A percentile compares a stretch with the other conserved stretches of the same genome.
phyloP scores from a whole-genome alignment of 2,888 invertebrate genomes.

The Sericinus montela region DNA sequence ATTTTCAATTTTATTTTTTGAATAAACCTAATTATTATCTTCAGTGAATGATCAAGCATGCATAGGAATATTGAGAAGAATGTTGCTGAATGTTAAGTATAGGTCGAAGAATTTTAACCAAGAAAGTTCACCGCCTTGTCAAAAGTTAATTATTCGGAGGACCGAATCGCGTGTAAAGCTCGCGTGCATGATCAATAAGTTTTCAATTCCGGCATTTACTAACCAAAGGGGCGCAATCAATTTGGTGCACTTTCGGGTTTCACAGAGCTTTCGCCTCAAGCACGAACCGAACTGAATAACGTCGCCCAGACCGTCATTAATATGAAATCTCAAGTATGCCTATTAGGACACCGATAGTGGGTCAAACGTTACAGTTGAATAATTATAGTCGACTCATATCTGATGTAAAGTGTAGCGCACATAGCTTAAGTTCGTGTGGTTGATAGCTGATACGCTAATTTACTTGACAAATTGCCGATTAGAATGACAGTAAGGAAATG shows the following conservation, averaged over 20 bases:
- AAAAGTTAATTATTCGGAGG: constrained; percentile 41
- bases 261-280: constrained; percentile 70
- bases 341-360: constrained; percentile 25
- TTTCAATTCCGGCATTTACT: constrained; percentile 50
- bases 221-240: constrained; percentile 59
- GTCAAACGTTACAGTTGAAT: constrained; percentile 19
- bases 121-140: constrained; percentile 27
- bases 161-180: constrained; percentile 53
- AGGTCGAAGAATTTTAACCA: constrained; percentile 26
- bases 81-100: too few species aligned
- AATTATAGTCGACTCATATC: constrained; percentile 15
- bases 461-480: constrained; percentile 14
- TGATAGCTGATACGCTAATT: constrained; percentile 13
- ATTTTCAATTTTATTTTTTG: too few species aligned
- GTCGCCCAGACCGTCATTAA: constrained; percentile 39
- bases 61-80: too few species aligned
- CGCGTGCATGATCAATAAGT: constrained; percentile 53
- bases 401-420: constrained; percentile 12
- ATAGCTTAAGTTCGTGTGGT: constrained; percentile 12
- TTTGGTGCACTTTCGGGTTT: constrained; percentile 61
- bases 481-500: too few species aligned
- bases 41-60: too few species aligned
- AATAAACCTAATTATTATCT: too few species aligned
- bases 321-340: constrained; percentile 31
- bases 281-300: constrained; percentile 55